phyloP scores from a whole-genome alignment of 2,888 invertebrate species.

The Mylabris sibirica region DNA sequence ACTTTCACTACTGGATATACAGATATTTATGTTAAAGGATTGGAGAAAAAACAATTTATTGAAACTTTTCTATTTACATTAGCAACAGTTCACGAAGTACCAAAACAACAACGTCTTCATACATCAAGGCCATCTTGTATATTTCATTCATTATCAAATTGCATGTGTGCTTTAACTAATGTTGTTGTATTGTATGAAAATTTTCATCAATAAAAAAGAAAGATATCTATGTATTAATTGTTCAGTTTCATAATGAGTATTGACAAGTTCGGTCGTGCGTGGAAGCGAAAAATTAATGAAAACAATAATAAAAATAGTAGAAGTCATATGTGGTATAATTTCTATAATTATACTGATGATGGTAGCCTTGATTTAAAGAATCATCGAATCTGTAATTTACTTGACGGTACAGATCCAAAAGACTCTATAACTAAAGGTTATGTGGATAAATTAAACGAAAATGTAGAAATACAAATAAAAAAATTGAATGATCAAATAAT shows the following conservation, averaged over 20 bases:
- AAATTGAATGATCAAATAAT: too few species aligned
- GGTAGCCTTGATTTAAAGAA: not conserved
- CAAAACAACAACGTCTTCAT: not conserved
- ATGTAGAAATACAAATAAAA: too few species aligned
- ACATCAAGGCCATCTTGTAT: not conserved
- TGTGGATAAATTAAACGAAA: not conserved
- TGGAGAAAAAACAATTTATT: not conserved
- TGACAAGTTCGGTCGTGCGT: not conserved
- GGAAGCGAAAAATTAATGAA: not conserved
- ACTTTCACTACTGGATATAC: not conserved
- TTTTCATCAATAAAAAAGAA: not conserved
- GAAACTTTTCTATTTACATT: not conserved
- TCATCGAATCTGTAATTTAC: not conserved
- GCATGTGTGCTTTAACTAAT: not conserved
- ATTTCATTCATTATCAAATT: not conserved
- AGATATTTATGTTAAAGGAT: not conserved
- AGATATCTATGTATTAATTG: not conserved
- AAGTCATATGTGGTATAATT: not conserved
- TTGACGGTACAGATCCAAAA: not conserved
- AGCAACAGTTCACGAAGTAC: not conserved
- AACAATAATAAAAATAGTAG: not conserved
- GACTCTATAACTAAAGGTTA: not conserved
- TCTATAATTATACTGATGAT: not conserved
- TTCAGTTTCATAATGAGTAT: not conserved
- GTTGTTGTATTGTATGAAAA: not conserved